phyloP scores from a whole-genome alignment of 2,888 invertebrate species.

The Rugalucina vietnamica region DNA sequence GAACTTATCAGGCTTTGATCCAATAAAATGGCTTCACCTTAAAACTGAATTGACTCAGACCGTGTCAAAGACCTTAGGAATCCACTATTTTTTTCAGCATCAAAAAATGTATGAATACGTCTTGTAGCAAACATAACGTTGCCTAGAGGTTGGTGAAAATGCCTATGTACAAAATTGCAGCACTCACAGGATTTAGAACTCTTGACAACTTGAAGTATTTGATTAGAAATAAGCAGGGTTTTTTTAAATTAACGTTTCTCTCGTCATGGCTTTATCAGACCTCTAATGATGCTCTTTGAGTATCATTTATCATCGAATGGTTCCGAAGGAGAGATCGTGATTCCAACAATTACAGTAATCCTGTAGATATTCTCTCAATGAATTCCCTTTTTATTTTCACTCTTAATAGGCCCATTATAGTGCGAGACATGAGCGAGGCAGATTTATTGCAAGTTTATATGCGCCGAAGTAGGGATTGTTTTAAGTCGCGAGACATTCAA shows the following conservation, averaged over 20 bases:
- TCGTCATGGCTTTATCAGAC: neutral
- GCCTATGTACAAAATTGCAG: too few relatives aligned
- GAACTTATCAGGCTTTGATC: neutral
- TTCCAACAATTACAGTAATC: constrained; percentile 2
- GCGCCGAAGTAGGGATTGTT: constrained; percentile 1
- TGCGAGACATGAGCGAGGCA: neutral
- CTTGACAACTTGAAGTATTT: too few relatives aligned
- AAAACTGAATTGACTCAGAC: constrained; percentile 1
- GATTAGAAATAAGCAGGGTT: too few relatives aligned
- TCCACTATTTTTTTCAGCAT: too few relatives aligned
- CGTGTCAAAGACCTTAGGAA: too few relatives aligned
- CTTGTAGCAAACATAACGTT: too few relatives aligned
- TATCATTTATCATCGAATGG: constrained; percentile 13
- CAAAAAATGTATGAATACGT: too few relatives aligned
- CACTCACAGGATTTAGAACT: too few relatives aligned
- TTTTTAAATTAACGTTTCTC: too few relatives aligned
- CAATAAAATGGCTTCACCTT: constrained; percentile 6
- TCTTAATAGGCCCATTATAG: neutral
- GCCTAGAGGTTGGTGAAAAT: too few relatives aligned
- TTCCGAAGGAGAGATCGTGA: constrained; percentile 9
- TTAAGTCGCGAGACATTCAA: constrained; percentile 7
- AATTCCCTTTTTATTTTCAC: neutral
- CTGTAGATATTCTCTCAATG: neutral
- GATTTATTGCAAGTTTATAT: constrained; percentile 11
- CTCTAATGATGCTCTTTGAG: constrained; percentile 12